Base-by-base conservation (phyloP, 2,797 vertebrate species). In the Smutsia gigantea region DNA sequence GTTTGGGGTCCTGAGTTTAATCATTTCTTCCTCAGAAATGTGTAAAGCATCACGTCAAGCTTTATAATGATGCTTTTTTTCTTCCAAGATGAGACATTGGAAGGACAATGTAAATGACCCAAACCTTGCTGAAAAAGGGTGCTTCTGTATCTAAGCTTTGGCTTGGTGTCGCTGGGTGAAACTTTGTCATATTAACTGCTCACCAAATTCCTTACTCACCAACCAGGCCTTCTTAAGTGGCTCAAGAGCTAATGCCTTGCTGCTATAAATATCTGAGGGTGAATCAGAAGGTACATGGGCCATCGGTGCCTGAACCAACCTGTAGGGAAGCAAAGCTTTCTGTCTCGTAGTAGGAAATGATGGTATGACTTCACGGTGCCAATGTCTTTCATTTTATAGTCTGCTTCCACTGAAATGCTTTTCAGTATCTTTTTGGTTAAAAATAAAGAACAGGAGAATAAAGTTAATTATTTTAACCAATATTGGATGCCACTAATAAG, bases 1-100 rank as follows among this genome's bases (percentile, higher is more conserved):
- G 34, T 31, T 37, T 79, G 4, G 15, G 5, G 31, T 63, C 37
- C 57, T 81, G 64, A 57, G 37, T 49, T 51, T 57, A n/a, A 21
- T 14, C 31, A n/a, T 11, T 68, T 29, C 37, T 68, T 89, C 86
- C 46, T 81, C 69, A 96, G 85, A 92, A 84, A 91, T 53, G 37
- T 77, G 1, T n/a, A 53, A 72, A 81, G 25, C 42, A 83, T 68
- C 42, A n/a, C 49, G 2, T 14, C 86, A 77, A 88, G 87, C 34
- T 63, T 69, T 34, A 7, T 14, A 10, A 7, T 87, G 29, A 31
- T 92, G 14, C 84, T 75, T 79, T 12, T 46, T 77, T 82, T 77
- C 49, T 37, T 85, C 49, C 23, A n/a, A 69, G 53, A 61, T 69
- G 42, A 89, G 79, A 29, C 5, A 27, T 69, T 21, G 6, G 2